phyloP scores from a whole-genome alignment of 2,113 vertebrate species.

The Indri indri region DNA sequence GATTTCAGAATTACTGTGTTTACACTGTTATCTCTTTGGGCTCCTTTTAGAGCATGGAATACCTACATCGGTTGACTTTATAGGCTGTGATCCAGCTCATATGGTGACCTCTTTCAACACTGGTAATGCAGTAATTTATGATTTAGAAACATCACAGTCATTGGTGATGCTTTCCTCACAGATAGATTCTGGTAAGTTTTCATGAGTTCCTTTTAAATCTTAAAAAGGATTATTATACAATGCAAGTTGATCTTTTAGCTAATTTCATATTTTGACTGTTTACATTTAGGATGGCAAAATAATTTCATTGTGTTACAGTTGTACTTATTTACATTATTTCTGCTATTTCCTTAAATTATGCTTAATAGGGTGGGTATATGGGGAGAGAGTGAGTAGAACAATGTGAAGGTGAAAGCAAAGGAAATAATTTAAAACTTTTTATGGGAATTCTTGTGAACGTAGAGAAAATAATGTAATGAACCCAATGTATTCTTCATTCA shows the following conservation, averaged over 20 bases:
- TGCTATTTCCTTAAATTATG: background rate
- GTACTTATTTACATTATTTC: background rate
- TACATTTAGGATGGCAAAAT: conserved; percentile 1
- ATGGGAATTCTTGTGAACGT: background rate
- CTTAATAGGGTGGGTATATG: background rate
- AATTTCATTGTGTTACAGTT: background rate
- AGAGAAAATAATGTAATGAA: background rate
- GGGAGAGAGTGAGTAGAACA: background rate
- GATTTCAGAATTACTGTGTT: conserved; percentile 13
- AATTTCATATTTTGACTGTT: conserved; percentile 23
- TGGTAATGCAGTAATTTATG: conserved; percentile 93
- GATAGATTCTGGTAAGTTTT: conserved; percentile 90
- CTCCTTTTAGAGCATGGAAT: conserved; percentile 89
- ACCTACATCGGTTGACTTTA: conserved; percentile 97
- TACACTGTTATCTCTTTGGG: conserved; percentile 22
- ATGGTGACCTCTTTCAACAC: conserved; percentile 95
- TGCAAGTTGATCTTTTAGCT: background rate
- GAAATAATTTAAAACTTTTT: background rate
- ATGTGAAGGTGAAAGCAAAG: background rate
- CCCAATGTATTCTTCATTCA: background rate
- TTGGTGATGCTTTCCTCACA: conserved; percentile 92
- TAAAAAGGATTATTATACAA: background rate
- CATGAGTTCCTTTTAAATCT: background rate
- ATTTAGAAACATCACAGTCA: conserved; percentile 96
- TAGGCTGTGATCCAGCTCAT: conserved; percentile 97